These are phyloP conservation scores for Lasius fuliginosus DNA, from an alignment of 2,888 invertebrate species.

Conservation along the genomic window DNA sequence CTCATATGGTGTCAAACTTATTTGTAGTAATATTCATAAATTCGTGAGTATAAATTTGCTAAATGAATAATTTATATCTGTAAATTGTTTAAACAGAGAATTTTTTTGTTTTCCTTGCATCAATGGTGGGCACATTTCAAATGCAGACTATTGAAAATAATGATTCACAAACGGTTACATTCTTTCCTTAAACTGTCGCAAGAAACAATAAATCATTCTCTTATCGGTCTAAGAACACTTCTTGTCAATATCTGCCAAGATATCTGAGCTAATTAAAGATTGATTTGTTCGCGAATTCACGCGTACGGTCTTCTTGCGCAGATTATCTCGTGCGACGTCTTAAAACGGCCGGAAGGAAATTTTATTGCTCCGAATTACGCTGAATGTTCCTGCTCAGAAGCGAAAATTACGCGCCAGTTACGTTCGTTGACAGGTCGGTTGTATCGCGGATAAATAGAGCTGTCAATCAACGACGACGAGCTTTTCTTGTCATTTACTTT, in stretches of 20 bases:
- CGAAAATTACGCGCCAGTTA: conserved; percentile 52
- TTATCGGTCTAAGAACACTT: neutral
- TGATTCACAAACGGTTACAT: neutral
- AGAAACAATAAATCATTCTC: neutral
- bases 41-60: neutral
- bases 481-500: conserved; percentile 41
- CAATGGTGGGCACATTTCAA: neutral
- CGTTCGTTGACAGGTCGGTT: conserved; percentile 50
- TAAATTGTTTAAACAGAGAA: neutral
- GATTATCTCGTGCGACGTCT: conserved; percentile 35
- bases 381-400: conserved; percentile 40
- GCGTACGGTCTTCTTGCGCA: neutral
- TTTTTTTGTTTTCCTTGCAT: neutral
- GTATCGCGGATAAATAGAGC: conserved; percentile 50
- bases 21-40: neutral
- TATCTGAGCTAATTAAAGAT: neutral
- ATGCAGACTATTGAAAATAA: too few relatives aligned
- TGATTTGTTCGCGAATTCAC: conserved; percentile 1
- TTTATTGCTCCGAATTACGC: conserved; percentile 49
- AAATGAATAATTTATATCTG: neutral
- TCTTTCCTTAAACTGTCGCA: conserved; percentile 10
- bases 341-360: conserved; percentile 38
- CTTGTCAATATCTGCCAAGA: neutral
- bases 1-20: neutral
- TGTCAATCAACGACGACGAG: conserved; percentile 42